A percentile compares a stretch with the other conserved stretches of the same genome.
phyloP scores from a whole-genome alignment of 2,888 invertebrate genomes.

The Microctonus hyperodae region DNA sequence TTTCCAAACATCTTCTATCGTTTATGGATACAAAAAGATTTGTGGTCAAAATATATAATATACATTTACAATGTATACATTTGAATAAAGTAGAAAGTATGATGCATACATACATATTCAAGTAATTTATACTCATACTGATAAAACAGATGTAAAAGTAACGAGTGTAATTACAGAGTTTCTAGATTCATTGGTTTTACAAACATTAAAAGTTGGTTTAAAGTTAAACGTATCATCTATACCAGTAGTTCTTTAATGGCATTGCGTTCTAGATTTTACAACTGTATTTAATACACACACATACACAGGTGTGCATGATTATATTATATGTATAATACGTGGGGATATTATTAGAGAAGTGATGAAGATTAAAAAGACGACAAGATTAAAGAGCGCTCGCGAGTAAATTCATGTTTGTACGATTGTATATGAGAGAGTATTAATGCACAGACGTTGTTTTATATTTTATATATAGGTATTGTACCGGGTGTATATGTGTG shows the following conservation, averaged over 20 bases:
- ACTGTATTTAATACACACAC: not conserved
- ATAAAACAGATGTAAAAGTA: slow-evolving; percentile 33
- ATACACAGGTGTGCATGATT: not conserved
- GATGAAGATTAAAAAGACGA: slow-evolving; percentile 11
- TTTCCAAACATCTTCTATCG: not conserved
- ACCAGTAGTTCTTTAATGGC: slow-evolving; percentile 16
- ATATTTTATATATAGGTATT: not conserved
- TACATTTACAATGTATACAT: slow-evolving; percentile 10
- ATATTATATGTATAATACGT: not conserved
- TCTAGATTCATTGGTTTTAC: slow-evolving; percentile 30
- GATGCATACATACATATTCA: slow-evolving; percentile 23
- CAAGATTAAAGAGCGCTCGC: slow-evolving; percentile 1
- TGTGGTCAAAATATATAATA: not conserved
- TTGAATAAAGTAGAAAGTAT: slow-evolving; percentile 35
- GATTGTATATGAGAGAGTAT: not conserved
- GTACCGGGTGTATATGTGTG: not conserved
- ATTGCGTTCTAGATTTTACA: slow-evolving; percentile 25
- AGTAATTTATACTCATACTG: slow-evolving; percentile 30
- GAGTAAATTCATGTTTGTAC: not conserved
- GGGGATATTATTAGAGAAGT: slow-evolving; percentile 4
- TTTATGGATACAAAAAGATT: not conserved
- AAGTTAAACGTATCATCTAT: slow-evolving; percentile 24
- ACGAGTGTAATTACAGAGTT: slow-evolving; percentile 33
- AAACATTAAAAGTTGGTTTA: slow-evolving; percentile 21
- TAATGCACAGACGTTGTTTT: not conserved